phyloP scores from a whole-genome alignment of 2,113 vertebrate genomes.

The Caranx melampygus region DNA sequence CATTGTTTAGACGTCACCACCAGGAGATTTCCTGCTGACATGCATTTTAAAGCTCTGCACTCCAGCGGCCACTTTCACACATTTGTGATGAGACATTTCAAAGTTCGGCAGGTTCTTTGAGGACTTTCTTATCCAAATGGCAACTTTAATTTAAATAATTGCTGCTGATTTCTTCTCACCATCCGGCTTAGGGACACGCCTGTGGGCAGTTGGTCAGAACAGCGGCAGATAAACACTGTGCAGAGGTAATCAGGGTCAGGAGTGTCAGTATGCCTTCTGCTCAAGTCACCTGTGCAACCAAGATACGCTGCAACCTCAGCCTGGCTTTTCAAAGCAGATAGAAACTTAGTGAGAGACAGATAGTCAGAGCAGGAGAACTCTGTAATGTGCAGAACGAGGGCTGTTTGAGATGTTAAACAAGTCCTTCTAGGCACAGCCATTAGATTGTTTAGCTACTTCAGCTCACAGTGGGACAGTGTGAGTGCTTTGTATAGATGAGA shows the following conservation, averaged over 20 bases:
- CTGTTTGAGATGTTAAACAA: conserved; percentile 23
- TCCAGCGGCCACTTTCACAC: conserved; percentile 32
- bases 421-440: conserved; percentile 25
- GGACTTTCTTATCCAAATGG: neutral
- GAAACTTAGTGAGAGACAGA: neutral
- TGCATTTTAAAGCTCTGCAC: conserved; percentile 47
- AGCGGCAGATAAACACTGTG: conserved; percentile 37
- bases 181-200: conserved; percentile 18
- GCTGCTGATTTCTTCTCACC: neutral
- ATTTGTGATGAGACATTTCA: conserved; percentile 21
- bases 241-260: conserved; percentile 61
- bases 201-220: conserved; percentile 42
- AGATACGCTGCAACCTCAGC: conserved; percentile 16
- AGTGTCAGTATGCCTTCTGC: conserved; percentile 55
- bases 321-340: neutral
- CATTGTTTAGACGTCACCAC: conserved; percentile 27
- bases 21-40: conserved; percentile 32
- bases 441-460: conserved; percentile 46
- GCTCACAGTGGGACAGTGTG: conserved; percentile 26
- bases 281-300: conserved; percentile 56
- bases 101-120: conserved; percentile 12
- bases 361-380: neutral
- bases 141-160: neutral
- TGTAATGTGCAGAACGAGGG: neutral
- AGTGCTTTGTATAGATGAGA: conserved; percentile 35